Conservation (phyloP, 2,113 vertebrate genomes). For the Aramus guarauna region DNA sequence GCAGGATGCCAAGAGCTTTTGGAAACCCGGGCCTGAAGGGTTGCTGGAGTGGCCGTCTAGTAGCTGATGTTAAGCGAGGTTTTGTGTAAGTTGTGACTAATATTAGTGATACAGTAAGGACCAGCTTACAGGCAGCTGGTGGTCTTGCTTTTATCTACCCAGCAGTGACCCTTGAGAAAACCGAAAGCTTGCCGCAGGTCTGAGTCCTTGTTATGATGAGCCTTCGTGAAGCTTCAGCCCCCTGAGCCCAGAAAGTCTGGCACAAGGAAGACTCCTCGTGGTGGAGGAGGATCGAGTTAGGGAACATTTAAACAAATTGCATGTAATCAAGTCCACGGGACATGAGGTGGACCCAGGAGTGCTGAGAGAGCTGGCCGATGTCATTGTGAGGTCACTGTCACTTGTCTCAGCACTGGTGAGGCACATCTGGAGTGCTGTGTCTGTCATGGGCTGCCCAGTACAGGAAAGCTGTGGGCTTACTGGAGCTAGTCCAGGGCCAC, state of each 20-base stretch:
- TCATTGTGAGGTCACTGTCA: neutral
- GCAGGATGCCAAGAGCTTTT: neutral
- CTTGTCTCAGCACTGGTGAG: neutral
- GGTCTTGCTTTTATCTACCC: neutral
- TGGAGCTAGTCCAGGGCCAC: neutral
- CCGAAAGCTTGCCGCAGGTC: neutral
- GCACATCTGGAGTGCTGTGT: neutral
- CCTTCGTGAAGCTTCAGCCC: neutral
- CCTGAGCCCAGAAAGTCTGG: neutral
- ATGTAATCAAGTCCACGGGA: no score
- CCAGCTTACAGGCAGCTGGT: neutral
- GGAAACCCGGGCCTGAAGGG: neutral
- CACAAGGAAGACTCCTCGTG: neutral
- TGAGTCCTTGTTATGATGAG: neutral
- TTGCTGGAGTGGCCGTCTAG: neutral
- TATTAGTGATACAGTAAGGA: neutral
- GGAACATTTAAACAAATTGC: neutral
- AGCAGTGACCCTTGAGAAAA: neutral
- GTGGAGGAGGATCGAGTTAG: neutral
- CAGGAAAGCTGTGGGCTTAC: neutral
- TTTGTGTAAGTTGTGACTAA: neutral
- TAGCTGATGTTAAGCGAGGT: neutral
- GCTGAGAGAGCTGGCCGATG: neutral
- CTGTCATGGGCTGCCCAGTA: neutral
- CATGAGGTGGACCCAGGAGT: fast-evolving